Percentiles rank a stretch among this genome's conserved stretches.
These are phyloP conservation scores for Melopsittacus undulatus DNA, from an alignment of 2,797 vertebrate species.

Conservation along the genomic window DNA sequence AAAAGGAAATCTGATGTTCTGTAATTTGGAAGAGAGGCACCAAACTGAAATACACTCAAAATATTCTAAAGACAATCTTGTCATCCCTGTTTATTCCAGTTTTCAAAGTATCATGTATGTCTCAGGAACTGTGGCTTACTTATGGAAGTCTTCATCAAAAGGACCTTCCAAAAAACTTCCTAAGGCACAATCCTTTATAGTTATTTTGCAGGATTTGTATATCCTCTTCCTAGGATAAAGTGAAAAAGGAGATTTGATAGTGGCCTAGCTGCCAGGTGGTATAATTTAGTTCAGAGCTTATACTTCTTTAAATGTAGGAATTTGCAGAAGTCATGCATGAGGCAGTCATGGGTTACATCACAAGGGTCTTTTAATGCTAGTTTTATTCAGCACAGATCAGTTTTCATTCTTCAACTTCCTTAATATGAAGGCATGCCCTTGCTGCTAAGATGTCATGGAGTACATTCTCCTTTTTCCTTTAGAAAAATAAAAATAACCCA, in stretches of 20 bases:
- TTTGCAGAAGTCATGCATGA: neutral
- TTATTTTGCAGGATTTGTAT: neutral
- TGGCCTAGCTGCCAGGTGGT: neutral
- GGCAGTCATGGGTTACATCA: accelerated
- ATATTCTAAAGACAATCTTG: neutral
- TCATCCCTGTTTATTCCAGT: neutral
- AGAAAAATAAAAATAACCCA: neutral
- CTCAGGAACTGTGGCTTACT: neutral
- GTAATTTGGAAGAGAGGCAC: neutral
- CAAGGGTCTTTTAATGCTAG: neutral
- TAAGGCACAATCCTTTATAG: neutral
- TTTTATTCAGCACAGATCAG: neutral
- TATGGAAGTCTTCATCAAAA: neutral
- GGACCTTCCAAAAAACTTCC: neutral
- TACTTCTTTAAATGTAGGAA: neutral
- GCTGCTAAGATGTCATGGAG: neutral
- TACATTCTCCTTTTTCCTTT: neutral
- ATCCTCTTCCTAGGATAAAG: neutral
- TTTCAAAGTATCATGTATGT: neutral
- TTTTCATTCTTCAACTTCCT: neutral
- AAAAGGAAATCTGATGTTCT: neutral
- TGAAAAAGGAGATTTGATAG: neutral
- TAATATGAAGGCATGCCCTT: neutral
- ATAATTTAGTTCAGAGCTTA: neutral
- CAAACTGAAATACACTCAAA: neutral